Evolutionary conservation across 2,113 vertebrate species (phyloP).

Genomic region (Furnarius figulus): DNA sequence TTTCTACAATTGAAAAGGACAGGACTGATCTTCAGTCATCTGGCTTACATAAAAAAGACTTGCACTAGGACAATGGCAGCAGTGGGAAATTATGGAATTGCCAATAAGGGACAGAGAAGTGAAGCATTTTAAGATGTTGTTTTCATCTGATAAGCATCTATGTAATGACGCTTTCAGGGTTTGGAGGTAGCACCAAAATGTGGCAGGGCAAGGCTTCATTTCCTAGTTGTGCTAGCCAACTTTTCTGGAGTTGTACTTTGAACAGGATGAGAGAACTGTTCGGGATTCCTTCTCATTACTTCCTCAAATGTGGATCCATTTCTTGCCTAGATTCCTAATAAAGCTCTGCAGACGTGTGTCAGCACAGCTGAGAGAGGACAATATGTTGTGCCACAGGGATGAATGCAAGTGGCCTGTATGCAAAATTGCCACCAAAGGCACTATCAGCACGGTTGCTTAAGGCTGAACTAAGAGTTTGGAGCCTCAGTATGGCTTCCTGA

Average conservation of each 20-base stretch:
- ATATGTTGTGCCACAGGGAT: not conserved
- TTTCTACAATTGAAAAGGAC: not conserved
- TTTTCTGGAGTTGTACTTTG: not conserved
- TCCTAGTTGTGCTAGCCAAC: rapidly evolving
- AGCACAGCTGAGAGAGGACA: not conserved
- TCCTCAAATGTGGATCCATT: not conserved
- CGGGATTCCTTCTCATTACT: not conserved
- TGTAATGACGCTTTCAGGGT: not conserved
- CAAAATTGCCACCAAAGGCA: not conserved
- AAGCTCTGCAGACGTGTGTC: not conserved
- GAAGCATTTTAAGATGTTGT: not conserved
- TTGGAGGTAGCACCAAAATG: not conserved
- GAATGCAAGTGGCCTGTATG: not conserved
- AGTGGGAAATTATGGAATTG: not conserved
- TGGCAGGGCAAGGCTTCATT: not conserved
- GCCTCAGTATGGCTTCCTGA: not conserved
- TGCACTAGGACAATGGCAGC: not conserved
- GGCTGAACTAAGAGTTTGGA: not conserved
- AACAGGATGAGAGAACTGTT: not conserved
- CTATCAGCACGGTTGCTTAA: not conserved
- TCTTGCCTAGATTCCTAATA: not conserved
- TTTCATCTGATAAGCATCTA: not conserved
- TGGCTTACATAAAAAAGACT: not conserved
- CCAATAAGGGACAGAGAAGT: not conserved
- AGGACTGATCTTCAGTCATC: not conserved